Conservation (phyloP, 2,797 vertebrate genomes). For the Sciaenops ocellatus region DNA sequence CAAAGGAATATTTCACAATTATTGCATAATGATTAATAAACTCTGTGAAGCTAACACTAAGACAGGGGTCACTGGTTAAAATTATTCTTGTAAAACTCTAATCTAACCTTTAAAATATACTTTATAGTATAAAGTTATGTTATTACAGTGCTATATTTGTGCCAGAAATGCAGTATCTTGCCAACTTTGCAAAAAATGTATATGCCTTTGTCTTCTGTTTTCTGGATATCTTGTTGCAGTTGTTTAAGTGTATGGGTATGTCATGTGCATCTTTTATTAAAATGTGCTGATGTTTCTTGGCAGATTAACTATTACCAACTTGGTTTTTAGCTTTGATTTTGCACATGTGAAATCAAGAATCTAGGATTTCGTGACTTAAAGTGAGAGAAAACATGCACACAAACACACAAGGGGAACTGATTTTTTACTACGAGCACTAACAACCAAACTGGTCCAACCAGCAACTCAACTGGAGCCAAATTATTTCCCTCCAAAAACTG, state of each 20-base stretch:
- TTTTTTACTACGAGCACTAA: slow-evolving; percentile 42
- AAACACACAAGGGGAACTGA: slow-evolving; percentile 34
- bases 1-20: slow-evolving; percentile 19
- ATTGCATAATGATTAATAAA: slow-evolving; percentile 7
- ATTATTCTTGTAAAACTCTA: neutral
- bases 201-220: neutral
- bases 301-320: neutral
- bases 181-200: neutral
- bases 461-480: slow-evolving; percentile 42
- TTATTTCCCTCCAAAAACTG: slow-evolving; percentile 41
- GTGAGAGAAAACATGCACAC: slow-evolving; percentile 20
- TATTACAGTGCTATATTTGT: neutral
- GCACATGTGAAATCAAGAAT: neutral
- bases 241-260: neutral
- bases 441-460: slow-evolving; percentile 65
- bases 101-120: neutral
- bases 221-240: neutral
- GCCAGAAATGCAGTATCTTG: neutral
- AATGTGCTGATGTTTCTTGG: neutral
- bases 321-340: neutral
- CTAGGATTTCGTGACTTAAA: neutral
- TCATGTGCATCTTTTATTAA: neutral
- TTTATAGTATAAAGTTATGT: neutral
- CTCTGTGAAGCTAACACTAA: neutral
- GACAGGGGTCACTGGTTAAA: neutral